Percentiles rank a stretch among this genome's conserved stretches.
These are phyloP conservation scores for Adineta ricciae DNA, from an alignment of 2,888 invertebrate species.

Conservation along the genomic window DNA sequence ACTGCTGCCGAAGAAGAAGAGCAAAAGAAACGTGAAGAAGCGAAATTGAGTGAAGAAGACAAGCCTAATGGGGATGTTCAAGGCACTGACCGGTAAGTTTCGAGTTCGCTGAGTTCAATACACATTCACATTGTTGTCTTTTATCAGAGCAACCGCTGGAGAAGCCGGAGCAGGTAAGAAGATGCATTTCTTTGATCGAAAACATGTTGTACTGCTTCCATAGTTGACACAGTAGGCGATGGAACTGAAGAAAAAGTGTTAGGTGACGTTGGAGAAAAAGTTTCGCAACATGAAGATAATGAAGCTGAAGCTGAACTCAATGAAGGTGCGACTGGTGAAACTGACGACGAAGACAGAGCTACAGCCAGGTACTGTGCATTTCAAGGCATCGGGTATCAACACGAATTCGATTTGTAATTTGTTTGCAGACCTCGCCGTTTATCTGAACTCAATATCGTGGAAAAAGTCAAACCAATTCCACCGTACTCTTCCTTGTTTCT, in stretches of 20 bases:
- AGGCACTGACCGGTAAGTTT: neutral
- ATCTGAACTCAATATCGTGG: conserved; percentile 73
- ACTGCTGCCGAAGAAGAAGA: conserved; percentile 57
- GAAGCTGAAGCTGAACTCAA: neutral
- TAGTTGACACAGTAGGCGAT: neutral
- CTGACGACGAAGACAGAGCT: conserved; percentile 44
- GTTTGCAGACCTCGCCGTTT: conserved; percentile 58
- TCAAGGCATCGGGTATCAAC: too few relatives aligned
- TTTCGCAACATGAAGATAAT: neutral
- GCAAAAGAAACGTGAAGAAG: conserved; percentile 50
- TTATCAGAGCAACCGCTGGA: too few relatives aligned
- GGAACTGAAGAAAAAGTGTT: neutral
- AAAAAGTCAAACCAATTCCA: conserved; percentile 84
- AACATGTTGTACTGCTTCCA: neutral
- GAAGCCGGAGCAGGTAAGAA: too few relatives aligned
- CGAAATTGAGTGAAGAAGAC: neutral
- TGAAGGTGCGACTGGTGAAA: conserved; percentile 38
- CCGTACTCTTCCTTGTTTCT: conserved; percentile 88
- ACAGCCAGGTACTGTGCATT: neutral
- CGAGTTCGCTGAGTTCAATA: too few relatives aligned
- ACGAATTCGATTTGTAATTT: too few relatives aligned
- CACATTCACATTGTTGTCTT: too few relatives aligned
- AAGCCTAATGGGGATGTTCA: neutral
- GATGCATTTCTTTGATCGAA: too few relatives aligned
- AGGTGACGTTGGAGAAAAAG: neutral